Conservation (phyloP, 1,140 invertebrate genomes). For the Aricia agestis region DNA sequence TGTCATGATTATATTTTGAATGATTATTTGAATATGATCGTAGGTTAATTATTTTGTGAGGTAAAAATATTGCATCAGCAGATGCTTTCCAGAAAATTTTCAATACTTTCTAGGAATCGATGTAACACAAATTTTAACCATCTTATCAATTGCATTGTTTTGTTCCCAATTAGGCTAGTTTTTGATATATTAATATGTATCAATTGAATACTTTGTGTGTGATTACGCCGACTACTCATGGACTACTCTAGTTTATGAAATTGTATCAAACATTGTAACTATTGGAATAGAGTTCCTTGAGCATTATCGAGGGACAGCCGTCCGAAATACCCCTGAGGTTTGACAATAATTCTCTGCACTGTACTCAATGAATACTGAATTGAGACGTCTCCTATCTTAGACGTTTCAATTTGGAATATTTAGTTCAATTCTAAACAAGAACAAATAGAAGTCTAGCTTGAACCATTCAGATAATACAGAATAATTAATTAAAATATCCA, state of each 20-base stretch:
- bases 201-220: background rate
- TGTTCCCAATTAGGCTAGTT: no score
- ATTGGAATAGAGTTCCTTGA: slow-evolving; percentile 13
- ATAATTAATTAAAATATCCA: slow-evolving; percentile 33
- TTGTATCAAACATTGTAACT: slow-evolving; percentile 10
- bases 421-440: slow-evolving; percentile 21
- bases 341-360: slow-evolving; percentile 67
- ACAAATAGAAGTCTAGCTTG: background rate
- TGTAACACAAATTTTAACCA: background rate
- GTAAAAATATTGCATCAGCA: background rate
- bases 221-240: background rate
- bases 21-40: background rate
- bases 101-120: background rate
- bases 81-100: background rate
- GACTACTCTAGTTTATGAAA: slow-evolving; percentile 12
- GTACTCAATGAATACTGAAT: slow-evolving; percentile 66
- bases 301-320: slow-evolving; percentile 32
- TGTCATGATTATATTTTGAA: background rate
- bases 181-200: background rate
- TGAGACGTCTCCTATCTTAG: slow-evolving; percentile 49
- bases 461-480: background rate
- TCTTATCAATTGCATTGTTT: no score
- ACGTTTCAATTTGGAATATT: slow-evolving; percentile 71
- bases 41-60: background rate
- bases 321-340: slow-evolving; percentile 59